Evolutionary conservation across 2,888 invertebrate genomes (phyloP).

Genomic region (Drosophila siamana): DNA sequence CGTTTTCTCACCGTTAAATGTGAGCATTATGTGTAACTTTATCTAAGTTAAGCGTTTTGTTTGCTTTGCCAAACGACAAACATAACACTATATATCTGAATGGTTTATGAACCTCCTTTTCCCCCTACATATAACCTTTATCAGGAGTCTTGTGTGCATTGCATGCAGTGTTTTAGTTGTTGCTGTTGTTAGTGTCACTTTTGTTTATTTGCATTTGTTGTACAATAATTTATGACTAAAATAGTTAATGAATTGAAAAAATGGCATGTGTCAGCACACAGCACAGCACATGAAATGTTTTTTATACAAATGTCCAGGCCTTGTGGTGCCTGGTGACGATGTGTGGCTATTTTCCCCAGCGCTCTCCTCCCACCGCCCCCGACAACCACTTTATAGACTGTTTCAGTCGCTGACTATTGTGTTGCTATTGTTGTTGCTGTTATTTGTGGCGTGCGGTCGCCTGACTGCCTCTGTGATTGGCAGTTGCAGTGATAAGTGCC

Average conservation of each 20-base stretch:
- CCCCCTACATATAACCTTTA: not conserved
- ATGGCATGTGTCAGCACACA: slow-evolving; percentile 68
- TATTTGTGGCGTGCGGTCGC: slow-evolving; percentile 34
- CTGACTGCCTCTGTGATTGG: slow-evolving; percentile 57
- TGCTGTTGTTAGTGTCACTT: slow-evolving; percentile 1
- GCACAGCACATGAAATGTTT: slow-evolving; percentile 60
- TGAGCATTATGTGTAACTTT: not conserved
- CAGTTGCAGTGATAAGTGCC: slow-evolving; percentile 66
- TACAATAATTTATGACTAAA: slow-evolving; percentile 67
- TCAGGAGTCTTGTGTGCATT: slow-evolving; percentile 15
- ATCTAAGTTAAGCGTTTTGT: slow-evolving; percentile 1
- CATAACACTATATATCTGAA: slow-evolving; percentile 8
- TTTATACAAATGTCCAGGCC: slow-evolving; percentile 52
- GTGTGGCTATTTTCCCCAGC: slow-evolving; percentile 36
- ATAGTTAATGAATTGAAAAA: slow-evolving; percentile 75
- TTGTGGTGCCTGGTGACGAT: slow-evolving; percentile 49
- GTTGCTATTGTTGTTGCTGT: slow-evolving; percentile 5
- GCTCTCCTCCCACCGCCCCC: not conserved
- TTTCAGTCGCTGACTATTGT: not conserved
- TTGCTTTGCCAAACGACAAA: not conserved
- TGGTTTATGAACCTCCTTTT: slow-evolving; percentile 3
- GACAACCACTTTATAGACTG: not conserved
- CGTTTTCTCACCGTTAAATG: not conserved
- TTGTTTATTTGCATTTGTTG: slow-evolving; percentile 33
- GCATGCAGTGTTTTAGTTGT: slow-evolving; percentile 9